Conservation (phyloP, 1,140 invertebrate genomes). For the Pseudoatta argentina region DNA sequence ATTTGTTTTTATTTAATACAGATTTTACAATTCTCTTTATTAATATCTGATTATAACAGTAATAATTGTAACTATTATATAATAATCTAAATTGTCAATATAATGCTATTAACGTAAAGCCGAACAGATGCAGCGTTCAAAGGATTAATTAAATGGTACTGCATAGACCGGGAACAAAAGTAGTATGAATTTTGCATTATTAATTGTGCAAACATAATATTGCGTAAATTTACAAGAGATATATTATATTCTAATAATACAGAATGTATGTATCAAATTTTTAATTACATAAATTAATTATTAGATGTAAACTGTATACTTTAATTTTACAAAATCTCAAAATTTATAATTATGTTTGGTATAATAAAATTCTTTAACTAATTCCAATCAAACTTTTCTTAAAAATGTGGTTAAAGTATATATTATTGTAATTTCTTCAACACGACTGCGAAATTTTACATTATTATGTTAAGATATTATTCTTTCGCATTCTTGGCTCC, state of each 20-base stretch:
- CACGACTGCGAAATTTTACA: no score
- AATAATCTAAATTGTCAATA: constrained; percentile 30
- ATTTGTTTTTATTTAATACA: constrained; percentile 10
- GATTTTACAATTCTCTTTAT: not conserved
- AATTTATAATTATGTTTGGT: not conserved
- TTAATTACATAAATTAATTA: constrained; percentile 5
- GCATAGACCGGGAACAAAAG: constrained; percentile 1
- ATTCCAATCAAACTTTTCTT: not conserved
- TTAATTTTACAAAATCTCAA: not conserved
- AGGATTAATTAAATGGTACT: constrained; percentile 51
- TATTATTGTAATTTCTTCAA: no score
- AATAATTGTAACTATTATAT: constrained; percentile 23
- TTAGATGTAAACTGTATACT: not conserved
- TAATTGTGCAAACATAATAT: constrained; percentile 26
- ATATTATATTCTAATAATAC: not conserved
- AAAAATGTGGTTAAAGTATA: not conserved
- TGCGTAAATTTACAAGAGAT: constrained; percentile 26
- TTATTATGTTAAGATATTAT: no score
- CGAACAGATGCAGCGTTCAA: constrained; percentile 19
- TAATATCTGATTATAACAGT: constrained; percentile 2
- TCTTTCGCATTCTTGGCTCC: no score
- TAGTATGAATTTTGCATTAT: constrained; percentile 33
- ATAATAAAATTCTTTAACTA: not conserved
- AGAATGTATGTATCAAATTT: not conserved
- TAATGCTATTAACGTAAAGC: constrained; percentile 18